A percentile compares a stretch with the other conserved stretches of the same genome.
These are phyloP conservation scores for Haliclona indistincta DNA, from an alignment of 37 sponge, comb jelly and placozoan genomes.

Conservation along the genomic window DNA sequence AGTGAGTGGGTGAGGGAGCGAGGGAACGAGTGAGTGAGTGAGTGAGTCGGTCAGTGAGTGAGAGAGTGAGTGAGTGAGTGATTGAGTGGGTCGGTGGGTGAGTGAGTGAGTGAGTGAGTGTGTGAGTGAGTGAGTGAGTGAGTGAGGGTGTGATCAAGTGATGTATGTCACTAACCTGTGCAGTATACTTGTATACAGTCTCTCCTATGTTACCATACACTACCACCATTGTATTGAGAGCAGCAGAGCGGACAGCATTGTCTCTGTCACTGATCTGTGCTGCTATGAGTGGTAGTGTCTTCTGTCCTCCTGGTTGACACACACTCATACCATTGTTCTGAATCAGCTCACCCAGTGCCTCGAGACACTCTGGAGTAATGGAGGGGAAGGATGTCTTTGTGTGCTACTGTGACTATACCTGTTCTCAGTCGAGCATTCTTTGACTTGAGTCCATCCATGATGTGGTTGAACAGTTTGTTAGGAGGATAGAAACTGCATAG, in stretches of 20 bases:
- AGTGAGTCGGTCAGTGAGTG: no score
- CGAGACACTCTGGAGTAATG: constrained; percentile 74
- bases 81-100: no score
- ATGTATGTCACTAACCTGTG: no score
- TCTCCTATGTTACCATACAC: constrained; percentile 87
- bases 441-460: constrained; percentile 87
- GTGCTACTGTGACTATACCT: no score
- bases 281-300: constrained; percentile 75
- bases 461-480: constrained; percentile 62
- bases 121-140: no score
- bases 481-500: constrained; percentile 86
- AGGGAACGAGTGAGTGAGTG: no score
- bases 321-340: constrained; percentile 78
- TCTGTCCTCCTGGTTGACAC: constrained; percentile 85
- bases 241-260: constrained; percentile 84
- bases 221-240: constrained; percentile 88
- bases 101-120: no score
- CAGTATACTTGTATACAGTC: constrained; percentile 70
- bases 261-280: constrained; percentile 85
- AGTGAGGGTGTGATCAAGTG: no score
- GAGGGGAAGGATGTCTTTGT: background rate
- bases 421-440: constrained; percentile 84
- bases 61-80: no score
- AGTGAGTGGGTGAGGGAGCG: no score
- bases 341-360: constrained; percentile 83